Base-by-base conservation (phyloP, 2,797 vertebrate species). In the Falco rusticolus region DNA sequence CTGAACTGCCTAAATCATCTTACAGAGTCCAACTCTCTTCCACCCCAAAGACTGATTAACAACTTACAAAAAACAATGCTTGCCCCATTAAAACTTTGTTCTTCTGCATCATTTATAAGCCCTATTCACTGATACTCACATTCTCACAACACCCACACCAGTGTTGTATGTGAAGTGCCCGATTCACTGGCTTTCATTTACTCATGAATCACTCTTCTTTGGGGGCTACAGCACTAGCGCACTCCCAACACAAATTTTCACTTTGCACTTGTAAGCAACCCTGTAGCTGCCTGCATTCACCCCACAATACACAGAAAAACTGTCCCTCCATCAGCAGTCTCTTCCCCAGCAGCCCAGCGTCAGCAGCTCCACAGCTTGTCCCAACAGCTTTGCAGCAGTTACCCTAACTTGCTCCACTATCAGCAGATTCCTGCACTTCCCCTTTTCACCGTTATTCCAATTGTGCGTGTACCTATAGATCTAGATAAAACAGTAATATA, bases 111-210 rank as follows among this genome's bases (percentile, higher is more conserved):
- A 60, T 69, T 59, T 63, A 5, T 50, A 6, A 15, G 28, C 39
- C n/a, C 68, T 81, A 48, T 20, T 90, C 66, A 61, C 2, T 9
- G 63, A 77, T 74, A 60, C 48, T 65, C 89, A 72, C 37, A 16
- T 53, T 33, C 53, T 28, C 13, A 6, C 10, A 84, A 48, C 83
- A 61, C 79, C 79, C 50, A 10, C 71, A 68, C 59, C 10, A 1
- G 29, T 2, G 1, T 4, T 3, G 0, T 21, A 13, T 0, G 37
- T 22, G 3, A 37, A 66, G 19, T 6, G 19, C 24, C 64, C 41
- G 54, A 78, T 33, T 74, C 76, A n/a, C 8, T 3, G 11, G 26
- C 26, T 57, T 11, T 37, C 24, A 11, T 7, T 64, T 6, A 4
- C 47, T 63, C 1, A 0, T 22, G 28, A 77, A 25, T 85, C 82